phyloP scores from a whole-genome alignment of 2,797 vertebrate species.

The Rhinichthys osculus region DNA sequence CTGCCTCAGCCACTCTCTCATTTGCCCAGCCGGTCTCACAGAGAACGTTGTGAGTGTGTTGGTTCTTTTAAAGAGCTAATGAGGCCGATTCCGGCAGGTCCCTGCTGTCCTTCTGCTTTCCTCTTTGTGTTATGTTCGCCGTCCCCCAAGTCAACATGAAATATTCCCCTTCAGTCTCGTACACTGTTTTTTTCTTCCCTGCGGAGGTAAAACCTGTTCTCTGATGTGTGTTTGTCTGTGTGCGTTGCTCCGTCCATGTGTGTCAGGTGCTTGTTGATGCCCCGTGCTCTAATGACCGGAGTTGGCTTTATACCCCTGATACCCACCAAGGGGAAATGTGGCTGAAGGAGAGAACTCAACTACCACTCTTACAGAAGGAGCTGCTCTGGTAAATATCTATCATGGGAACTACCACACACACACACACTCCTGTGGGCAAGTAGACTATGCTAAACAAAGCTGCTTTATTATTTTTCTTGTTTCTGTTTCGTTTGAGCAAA shows the following conservation, averaged over 20 bases:
- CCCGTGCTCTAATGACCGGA: conserved; percentile 96
- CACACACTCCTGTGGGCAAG: neutral
- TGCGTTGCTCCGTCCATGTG: conserved; percentile 28
- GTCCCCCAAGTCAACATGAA: conserved; percentile 46
- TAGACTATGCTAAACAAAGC: neutral
- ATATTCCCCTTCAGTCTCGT: conserved; percentile 45
- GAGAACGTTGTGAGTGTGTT: conserved; percentile 36
- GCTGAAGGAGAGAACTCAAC: conserved; percentile 79
- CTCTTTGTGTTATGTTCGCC: conserved; percentile 38
- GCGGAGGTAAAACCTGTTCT: conserved; percentile 40
- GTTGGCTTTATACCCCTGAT: conserved; percentile 88
- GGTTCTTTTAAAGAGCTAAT: conserved; percentile 46
- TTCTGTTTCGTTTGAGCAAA: neutral
- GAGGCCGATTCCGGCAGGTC: conserved; percentile 29
- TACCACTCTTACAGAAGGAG: conserved; percentile 85
- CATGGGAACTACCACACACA: neutral
- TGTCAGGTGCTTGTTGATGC: conserved; percentile 91
- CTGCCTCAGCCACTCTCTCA: conserved; percentile 9
- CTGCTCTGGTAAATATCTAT: conserved; percentile 83
- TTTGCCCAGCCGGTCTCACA: conserved; percentile 24
- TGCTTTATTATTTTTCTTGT: neutral
- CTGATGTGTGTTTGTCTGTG: conserved; percentile 45
- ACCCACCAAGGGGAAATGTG: conserved; percentile 80
- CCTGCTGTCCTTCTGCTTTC: conserved; percentile 43
- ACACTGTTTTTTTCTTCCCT: conserved; percentile 39